Evolutionary conservation across 23 tunicate genomes (phyloP).

Genomic region (Styela plicata): DNA sequence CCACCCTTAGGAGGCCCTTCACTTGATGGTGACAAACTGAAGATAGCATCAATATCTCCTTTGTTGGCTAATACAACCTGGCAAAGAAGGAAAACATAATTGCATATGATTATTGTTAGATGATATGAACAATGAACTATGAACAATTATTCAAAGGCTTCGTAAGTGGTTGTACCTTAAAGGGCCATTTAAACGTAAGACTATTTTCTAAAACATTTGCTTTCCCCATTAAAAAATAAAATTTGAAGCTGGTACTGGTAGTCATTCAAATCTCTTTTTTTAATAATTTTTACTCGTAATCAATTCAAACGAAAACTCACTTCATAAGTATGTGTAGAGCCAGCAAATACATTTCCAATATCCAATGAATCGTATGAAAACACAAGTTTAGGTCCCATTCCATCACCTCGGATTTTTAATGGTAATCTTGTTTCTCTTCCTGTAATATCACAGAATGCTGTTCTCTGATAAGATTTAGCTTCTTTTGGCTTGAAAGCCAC

Average conservation of each 20-base stretch:
- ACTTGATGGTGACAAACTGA: conserved; percentile 59
- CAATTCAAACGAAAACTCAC: conserved; percentile 38
- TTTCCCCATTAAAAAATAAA: too few species aligned
- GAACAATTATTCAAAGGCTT: not conserved
- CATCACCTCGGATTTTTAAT: conserved; percentile 78
- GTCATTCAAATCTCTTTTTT: too few species aligned
- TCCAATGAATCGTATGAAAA: conserved; percentile 76
- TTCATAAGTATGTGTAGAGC: conserved; percentile 90
- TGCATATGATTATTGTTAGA: conserved; percentile 7
- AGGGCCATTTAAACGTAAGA: too few species aligned
- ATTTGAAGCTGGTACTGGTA: too few species aligned
- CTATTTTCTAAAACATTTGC: too few species aligned
- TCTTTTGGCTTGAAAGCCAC: conserved; percentile 81
- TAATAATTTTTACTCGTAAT: too few species aligned
- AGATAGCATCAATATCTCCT: conserved; percentile 94
- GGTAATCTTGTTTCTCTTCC: conserved; percentile 93
- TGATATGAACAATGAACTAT: not conserved
- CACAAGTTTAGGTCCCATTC: conserved; percentile 86
- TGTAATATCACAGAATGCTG: conserved; percentile 89
- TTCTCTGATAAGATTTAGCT: conserved; percentile 69
- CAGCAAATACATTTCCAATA: conserved; percentile 91
- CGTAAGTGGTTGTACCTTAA: too few species aligned
- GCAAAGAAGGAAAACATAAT: too few species aligned
- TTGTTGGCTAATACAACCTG: conserved; percentile 77
- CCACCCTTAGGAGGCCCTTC: conserved; percentile 30